Percentiles rank a stretch among this genome's conserved stretches.
phyloP scores from a whole-genome alignment of 2,113 vertebrate genomes.

The Mustelus asterias region DNA sequence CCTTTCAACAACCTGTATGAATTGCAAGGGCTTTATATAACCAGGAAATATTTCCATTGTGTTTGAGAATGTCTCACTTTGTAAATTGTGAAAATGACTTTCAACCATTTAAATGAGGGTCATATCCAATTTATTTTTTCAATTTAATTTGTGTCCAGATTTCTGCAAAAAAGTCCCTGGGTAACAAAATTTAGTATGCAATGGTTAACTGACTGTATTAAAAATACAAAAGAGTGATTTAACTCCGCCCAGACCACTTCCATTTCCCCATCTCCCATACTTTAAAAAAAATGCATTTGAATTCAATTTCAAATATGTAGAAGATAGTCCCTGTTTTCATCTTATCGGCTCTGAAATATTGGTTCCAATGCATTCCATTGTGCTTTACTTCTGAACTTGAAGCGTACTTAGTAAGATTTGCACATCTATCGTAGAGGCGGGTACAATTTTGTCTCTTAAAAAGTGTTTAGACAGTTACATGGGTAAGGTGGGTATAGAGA shows the following conservation, averaged over 20 bases:
- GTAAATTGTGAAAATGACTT: not conserved
- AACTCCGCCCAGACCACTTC: not conserved
- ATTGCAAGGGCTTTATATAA: not conserved
- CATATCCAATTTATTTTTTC: constrained; percentile 28
- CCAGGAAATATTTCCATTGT: not conserved
- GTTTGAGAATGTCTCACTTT: not conserved
- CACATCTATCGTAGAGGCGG: too few relatives aligned
- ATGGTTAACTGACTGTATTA: constrained; percentile 9
- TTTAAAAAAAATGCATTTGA: not conserved
- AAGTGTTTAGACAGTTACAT: too few relatives aligned
- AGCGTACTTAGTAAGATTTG: too few relatives aligned
- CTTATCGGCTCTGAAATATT: not conserved
- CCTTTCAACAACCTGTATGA: not conserved
- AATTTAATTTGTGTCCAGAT: constrained; percentile 14
- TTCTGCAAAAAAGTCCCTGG: not conserved
- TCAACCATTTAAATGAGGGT: not conserved
- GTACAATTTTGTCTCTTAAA: too few relatives aligned
- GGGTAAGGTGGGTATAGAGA: too few relatives aligned
- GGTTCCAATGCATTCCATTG: not conserved
- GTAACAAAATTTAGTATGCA: not conserved
- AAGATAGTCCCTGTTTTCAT: not conserved
- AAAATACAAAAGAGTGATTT: not conserved
- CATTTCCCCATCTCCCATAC: constrained; percentile 5
- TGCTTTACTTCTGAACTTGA: not conserved
- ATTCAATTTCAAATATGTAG: not conserved